phyloP scores from a whole-genome alignment of 2,113 vertebrate species.

The Rhagologus leucostigma region DNA sequence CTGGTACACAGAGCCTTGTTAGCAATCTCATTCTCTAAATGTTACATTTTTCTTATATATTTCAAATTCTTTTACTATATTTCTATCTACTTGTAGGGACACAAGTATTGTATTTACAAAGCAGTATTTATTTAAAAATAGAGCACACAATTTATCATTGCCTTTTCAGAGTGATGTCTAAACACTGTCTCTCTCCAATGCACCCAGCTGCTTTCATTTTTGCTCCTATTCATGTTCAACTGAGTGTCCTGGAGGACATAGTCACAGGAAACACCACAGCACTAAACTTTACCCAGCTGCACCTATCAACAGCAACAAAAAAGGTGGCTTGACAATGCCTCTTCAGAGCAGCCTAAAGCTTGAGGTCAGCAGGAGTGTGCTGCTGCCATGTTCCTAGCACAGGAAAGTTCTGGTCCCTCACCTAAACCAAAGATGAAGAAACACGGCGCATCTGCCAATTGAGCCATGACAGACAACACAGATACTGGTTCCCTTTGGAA shows the following conservation, averaged over 20 bases:
- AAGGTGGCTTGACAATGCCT: neutral
- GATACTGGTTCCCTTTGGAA: neutral
- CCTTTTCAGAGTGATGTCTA: neutral
- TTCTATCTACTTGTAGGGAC: neutral
- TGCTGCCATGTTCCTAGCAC: neutral
- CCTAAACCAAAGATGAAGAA: neutral
- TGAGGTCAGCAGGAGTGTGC: neutral
- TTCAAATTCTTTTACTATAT: neutral
- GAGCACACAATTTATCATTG: neutral
- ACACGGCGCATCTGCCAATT: accelerated
- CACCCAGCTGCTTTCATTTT: neutral
- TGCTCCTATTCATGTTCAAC: neutral
- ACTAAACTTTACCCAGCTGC: neutral
- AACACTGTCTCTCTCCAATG: neutral
- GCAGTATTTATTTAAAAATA: constrained; percentile 29
- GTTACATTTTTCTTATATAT: neutral
- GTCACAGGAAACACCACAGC: neutral
- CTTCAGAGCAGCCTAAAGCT: neutral
- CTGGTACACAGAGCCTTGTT: neutral
- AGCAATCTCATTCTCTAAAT: neutral
- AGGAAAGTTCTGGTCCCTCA: neutral
- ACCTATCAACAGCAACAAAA: neutral
- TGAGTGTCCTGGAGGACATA: neutral
- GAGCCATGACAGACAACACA: neutral
- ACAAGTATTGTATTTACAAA: constrained; percentile 33